Base-by-base conservation (phyloP, 1,140 invertebrate genomes). In the Stratiolaelaps scimitus region DNA sequence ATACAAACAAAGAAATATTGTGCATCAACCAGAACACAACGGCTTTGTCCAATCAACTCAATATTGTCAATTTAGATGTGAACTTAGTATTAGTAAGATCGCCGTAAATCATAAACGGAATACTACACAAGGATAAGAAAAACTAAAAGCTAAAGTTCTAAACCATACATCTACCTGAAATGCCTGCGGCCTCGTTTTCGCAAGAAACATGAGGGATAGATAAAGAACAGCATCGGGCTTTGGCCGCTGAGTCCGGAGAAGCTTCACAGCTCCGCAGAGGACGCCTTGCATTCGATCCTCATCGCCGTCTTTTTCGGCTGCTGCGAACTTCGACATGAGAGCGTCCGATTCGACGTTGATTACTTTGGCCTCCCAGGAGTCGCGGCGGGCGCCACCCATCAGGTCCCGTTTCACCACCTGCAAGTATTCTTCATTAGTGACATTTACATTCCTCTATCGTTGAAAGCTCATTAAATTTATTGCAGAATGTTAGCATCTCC, bases 221-320 rank as follows among this genome's bases (percentile, higher is more conserved):
- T 83, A 87, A 0, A 89, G 76, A 13, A 87, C 77, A 34, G 81
- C 81, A 70, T 94, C 91, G 30, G 87, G 85, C 75, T 94, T 94
- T 2, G 64, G 28, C 48, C 78, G 71, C 64, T 75, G 74, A 26
- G 46, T 64, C 64, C 76, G 74, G n/a, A 81, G 72, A 67, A 75
- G 71, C 69, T 80, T 80, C 0, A 80, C 78, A 46, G 79, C 75
- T 26, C 80, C 80, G 74, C 79, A 81, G 7, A 81, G 65, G 20
- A 80, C 70, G 13, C 73, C 76, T 68, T 81, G 80, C 23, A 78
- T 69, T 65, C 72, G 74, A 64, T 80, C 78, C 68, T 78, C 75
- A 71, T 80, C 75, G 46, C 70, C 71, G 26, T 69, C 71, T n/a
- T 77, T 76, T 66, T 78, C 76, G 30, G 77, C 79, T 66, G 74